Evolutionary conservation across 2,888 invertebrate species (phyloP).

Genomic region (Coenonympha glycerion): DNA sequence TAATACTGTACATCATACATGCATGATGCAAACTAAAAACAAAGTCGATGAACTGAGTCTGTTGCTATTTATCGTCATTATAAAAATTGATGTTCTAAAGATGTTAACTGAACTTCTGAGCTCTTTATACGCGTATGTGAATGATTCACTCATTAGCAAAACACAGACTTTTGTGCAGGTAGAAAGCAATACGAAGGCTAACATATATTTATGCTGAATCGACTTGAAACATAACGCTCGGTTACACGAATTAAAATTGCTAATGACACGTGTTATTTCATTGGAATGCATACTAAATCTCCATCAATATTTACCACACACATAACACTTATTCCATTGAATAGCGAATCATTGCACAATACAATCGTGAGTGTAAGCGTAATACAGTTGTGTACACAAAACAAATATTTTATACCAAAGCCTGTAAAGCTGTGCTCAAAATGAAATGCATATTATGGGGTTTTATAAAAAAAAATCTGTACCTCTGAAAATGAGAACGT

Average conservation of each 20-base stretch:
- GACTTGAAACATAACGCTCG: constrained; percentile 3
- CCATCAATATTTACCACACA: constrained; percentile 47
- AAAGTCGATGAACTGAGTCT: constrained; percentile 18
- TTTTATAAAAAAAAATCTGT: too few species aligned
- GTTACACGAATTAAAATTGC: constrained; percentile 7
- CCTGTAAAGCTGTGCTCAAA: too few species aligned
- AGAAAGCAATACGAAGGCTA: not conserved
- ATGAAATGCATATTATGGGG: too few species aligned
- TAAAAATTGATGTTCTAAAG: constrained; percentile 3
- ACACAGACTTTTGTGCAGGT: not conserved
- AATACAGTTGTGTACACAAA: constrained; percentile 49
- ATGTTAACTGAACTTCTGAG: constrained; percentile 12
- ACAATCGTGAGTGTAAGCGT: constrained; percentile 1
- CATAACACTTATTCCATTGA: constrained; percentile 32
- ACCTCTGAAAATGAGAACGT: too few species aligned
- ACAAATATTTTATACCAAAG: too few species aligned
- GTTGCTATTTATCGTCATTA: constrained; percentile 9
- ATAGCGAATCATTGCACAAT: constrained; percentile 49
- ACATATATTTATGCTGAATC: not conserved
- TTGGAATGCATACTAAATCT: constrained; percentile 12
- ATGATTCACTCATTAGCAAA: not conserved
- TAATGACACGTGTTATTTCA: constrained; percentile 9
- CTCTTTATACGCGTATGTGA: not conserved
- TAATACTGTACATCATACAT: too few species aligned
- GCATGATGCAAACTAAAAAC: constrained; percentile 12